Evolutionary conservation across 2,113 vertebrate species (phyloP).

Genomic region (Pelobates fuscus): DNA sequence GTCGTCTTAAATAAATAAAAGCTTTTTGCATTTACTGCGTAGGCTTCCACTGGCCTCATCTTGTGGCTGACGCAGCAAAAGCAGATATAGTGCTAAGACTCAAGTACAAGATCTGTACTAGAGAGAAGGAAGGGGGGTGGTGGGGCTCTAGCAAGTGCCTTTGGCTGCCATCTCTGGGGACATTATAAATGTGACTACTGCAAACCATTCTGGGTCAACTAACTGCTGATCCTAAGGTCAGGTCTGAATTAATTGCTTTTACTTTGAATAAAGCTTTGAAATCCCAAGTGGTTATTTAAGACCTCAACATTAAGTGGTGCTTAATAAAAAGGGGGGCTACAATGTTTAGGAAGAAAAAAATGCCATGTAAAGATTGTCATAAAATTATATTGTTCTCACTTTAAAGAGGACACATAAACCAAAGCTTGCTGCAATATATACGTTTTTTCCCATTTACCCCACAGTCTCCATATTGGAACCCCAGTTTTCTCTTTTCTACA

Average conservation of each 20-base stretch:
- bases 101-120: background rate
- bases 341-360: slow-evolving; percentile 5
- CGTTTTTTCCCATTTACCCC: too few species aligned
- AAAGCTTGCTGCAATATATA: too few species aligned
- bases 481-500: too few species aligned
- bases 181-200: slow-evolving; percentile 8
- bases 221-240: slow-evolving; percentile 47
- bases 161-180: slow-evolving; percentile 9
- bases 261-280: slow-evolving; percentile 29
- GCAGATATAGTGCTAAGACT: background rate
- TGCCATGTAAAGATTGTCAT: too few species aligned
- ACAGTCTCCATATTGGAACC: too few species aligned
- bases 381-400: too few species aligned
- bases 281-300: slow-evolving; percentile 25
- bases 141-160: background rate
- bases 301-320: slow-evolving; percentile 22
- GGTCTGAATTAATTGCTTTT: slow-evolving; percentile 36
- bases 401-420: too few species aligned
- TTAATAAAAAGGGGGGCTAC: background rate
- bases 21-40: slow-evolving; percentile 28
- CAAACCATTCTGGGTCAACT: slow-evolving; percentile 42
- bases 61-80: slow-evolving; percentile 57
- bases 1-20: slow-evolving; percentile 48
- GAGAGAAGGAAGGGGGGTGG: too few species aligned
- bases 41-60: slow-evolving; percentile 31